phyloP scores from a whole-genome alignment of 2,113 vertebrate genomes.

The Phoenicopterus ruber region DNA sequence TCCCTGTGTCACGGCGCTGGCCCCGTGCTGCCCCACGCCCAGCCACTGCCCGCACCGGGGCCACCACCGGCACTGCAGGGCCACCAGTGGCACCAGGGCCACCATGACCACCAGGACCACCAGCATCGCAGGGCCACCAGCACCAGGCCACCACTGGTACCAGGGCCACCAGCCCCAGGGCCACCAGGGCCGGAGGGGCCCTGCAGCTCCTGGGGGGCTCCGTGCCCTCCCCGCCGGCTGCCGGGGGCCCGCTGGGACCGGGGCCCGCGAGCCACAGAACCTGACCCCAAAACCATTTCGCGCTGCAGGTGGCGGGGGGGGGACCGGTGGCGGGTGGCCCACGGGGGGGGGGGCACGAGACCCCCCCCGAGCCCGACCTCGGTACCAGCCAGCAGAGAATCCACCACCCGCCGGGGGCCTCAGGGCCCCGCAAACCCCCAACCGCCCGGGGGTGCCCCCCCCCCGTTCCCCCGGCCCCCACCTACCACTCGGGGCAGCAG shows the following conservation, averaged over 20 bases:
- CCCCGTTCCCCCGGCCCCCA: background rate
- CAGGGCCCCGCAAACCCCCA: background rate
- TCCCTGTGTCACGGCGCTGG: background rate
- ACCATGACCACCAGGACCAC: background rate
- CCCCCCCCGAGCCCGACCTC: background rate
- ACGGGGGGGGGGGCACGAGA: background rate
- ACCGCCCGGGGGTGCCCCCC: no score
- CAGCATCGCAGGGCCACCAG: background rate
- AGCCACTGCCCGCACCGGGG: background rate
- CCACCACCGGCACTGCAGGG: background rate
- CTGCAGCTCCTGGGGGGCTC: no score
- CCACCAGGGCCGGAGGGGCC: background rate
- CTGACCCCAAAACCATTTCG: background rate
- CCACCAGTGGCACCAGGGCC: background rate
- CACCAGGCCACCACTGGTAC: background rate
- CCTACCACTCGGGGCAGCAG: conserved; percentile 82
- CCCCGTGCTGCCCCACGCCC: no score
- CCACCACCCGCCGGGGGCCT: background rate
- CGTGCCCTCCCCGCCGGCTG: no score
- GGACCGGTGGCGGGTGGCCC: background rate
- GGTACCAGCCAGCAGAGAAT: background rate
- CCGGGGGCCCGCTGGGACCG: no score
- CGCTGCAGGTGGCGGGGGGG: background rate
- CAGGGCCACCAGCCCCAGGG: background rate
- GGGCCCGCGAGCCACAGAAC: background rate